Conservation (phyloP, 2,888 invertebrate species). For the Hemicrepidius hirtus region DNA sequence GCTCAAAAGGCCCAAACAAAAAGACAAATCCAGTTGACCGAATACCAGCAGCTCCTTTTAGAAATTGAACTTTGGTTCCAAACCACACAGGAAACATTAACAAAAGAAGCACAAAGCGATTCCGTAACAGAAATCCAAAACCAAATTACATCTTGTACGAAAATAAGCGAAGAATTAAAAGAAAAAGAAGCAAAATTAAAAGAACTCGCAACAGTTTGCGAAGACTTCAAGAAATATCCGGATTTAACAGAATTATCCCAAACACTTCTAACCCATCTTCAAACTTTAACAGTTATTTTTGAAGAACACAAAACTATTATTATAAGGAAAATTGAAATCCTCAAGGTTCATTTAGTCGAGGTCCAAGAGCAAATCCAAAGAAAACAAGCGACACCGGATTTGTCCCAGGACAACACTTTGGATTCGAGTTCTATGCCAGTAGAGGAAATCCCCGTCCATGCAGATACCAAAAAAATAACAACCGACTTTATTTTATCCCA, state of each 20-base stretch:
- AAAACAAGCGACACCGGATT: slow-evolving; percentile 68
- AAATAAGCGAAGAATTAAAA: slow-evolving; percentile 68
- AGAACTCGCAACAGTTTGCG: slow-evolving; percentile 72
- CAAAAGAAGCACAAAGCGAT: slow-evolving; percentile 57
- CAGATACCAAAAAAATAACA: slow-evolving; percentile 58
- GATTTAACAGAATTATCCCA: slow-evolving; percentile 73
- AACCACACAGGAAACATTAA: slow-evolving; percentile 68
- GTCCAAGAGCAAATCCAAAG: slow-evolving; percentile 63
- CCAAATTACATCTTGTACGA: slow-evolving; percentile 65
- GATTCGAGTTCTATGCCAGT: slow-evolving; percentile 84
- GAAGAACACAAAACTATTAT: slow-evolving; percentile 77
- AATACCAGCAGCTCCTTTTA: slow-evolving; percentile 74
- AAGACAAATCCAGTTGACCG: slow-evolving; percentile 74
- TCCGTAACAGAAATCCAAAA: slow-evolving; percentile 64
- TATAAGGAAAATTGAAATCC: slow-evolving; percentile 75
- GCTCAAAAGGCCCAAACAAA: slow-evolving; percentile 74
- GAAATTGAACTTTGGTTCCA: slow-evolving; percentile 76
- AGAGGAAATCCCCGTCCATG: slow-evolving; percentile 74
- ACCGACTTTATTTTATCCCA: slow-evolving; percentile 58
- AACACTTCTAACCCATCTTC: slow-evolving; percentile 75
- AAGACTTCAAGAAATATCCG: slow-evolving; percentile 71
- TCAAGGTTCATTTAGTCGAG: slow-evolving; percentile 72
- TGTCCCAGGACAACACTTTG: slow-evolving; percentile 77
- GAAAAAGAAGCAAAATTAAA: slow-evolving; percentile 73
- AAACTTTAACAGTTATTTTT: slow-evolving; percentile 75